These are phyloP conservation scores for Amaurobius ferox DNA, from an alignment of 2,888 invertebrate species.

Conservation along the genomic window DNA sequence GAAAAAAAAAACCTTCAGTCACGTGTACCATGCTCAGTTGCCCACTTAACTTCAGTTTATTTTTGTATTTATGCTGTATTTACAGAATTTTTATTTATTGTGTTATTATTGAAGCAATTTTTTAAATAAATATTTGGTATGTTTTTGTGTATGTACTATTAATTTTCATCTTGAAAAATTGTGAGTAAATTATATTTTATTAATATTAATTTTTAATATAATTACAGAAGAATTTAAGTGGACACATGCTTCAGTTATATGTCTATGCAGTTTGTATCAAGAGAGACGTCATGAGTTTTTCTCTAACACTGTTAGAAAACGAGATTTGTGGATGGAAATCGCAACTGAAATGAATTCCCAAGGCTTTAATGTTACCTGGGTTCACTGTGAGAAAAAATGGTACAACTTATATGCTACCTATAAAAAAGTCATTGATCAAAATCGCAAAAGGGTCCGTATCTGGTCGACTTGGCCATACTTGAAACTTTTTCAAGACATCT, in stretches of 20 bases:
- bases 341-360: constrained; percentile 29
- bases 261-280: constrained; percentile 30
- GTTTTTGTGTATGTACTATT: no score
- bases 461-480: constrained; percentile 48
- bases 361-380: constrained; percentile 24
- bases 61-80: no score
- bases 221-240: constrained; percentile 29
- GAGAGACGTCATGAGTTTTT: constrained; percentile 26
- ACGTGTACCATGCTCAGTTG: no score
- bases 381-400: constrained; percentile 49
- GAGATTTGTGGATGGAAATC: constrained; percentile 42
- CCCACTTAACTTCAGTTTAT: no score
- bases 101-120: no score
- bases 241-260: constrained; percentile 44
- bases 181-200: no score
- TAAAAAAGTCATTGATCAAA: constrained; percentile 46
- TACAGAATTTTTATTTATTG: no score
- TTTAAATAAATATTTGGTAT: no score
- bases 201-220: no score
- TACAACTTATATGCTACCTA: constrained; percentile 45
- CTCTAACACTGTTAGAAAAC: constrained; percentile 34
- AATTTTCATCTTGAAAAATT: no score
- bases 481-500: constrained; percentile 39
- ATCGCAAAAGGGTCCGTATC: constrained; percentile 25
- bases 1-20: no score